Conservation (phyloP, 2,888 invertebrate genomes). For the Candidula unifasciata region DNA sequence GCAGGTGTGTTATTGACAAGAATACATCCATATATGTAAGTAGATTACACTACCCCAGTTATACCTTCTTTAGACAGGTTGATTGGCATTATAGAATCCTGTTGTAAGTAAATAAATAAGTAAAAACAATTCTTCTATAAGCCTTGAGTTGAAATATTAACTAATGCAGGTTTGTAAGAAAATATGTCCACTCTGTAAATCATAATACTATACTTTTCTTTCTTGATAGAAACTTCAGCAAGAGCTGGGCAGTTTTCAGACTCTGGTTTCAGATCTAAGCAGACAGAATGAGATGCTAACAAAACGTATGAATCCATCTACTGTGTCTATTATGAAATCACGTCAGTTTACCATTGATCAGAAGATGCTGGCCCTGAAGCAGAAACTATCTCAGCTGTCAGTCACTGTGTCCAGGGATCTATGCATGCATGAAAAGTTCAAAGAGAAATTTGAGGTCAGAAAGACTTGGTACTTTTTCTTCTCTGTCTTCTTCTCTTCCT, state of each 20-base stretch:
- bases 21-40: too few relatives aligned
- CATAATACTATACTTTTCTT: not conserved
- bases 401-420: conserved; percentile 65
- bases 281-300: conserved; percentile 70
- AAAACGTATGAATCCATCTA: conserved; percentile 71
- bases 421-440: conserved; percentile 67
- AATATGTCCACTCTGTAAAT: not conserved
- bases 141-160: not conserved
- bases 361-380: conserved; percentile 66
- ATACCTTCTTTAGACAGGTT: too few relatives aligned
- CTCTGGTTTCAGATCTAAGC: conserved; percentile 79
- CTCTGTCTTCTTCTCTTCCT: too few relatives aligned
- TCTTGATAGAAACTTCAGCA: conserved; percentile 63
- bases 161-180: not conserved
- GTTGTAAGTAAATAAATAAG: not conserved
- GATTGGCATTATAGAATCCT: too few relatives aligned
- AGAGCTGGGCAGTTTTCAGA: conserved; percentile 70
- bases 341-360: conserved; percentile 71
- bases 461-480: not conserved
- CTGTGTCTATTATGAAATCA: conserved; percentile 69
- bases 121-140: not conserved
- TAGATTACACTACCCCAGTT: too few relatives aligned
- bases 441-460: conserved; percentile 61
- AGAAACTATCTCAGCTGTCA: conserved; percentile 67
- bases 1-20: too few relatives aligned